These are phyloP conservation scores for Drosophila sordidapex DNA, from an alignment of 2,888 invertebrate species.

Conservation along the genomic window DNA sequence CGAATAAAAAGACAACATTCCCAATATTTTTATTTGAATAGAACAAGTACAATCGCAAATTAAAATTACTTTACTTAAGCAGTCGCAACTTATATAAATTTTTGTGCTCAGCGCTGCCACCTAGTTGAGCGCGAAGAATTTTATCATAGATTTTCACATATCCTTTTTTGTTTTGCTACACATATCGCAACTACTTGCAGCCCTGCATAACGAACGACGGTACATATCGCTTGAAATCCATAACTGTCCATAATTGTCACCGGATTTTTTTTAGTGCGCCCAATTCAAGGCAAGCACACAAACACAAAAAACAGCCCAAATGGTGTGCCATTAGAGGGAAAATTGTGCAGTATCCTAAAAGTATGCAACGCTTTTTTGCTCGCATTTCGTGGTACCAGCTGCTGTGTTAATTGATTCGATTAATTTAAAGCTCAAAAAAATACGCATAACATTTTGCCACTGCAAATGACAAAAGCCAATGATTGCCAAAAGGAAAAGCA, in stretches of 20 bases:
- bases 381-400: neutral
- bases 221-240: conserved; percentile 11
- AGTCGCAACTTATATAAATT: neutral
- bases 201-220: neutral
- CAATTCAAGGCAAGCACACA: conserved; percentile 9
- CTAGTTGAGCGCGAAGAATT: neutral
- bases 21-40: neutral
- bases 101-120: neutral
- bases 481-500: conserved; percentile 28
- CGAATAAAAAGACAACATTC: neutral
- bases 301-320: neutral
- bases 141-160: neutral
- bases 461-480: conserved; percentile 31
- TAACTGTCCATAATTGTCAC: conserved; percentile 33
- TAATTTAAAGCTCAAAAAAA: conserved; percentile 38
- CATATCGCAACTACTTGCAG: conserved; percentile 5
- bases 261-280: neutral
- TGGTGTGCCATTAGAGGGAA: conserved; percentile 35
- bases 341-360: conserved; percentile 50
- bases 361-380: conserved; percentile 38
- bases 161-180: neutral
- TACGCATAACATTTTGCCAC: conserved; percentile 29
- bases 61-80: neutral
- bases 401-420: conserved; percentile 50
- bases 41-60: neutral